Evolutionary conservation across 2,113 vertebrate genomes (phyloP), one percentile per base, ranked within the genome.

Genomic region (Pongo pygmaeus): DNA sequence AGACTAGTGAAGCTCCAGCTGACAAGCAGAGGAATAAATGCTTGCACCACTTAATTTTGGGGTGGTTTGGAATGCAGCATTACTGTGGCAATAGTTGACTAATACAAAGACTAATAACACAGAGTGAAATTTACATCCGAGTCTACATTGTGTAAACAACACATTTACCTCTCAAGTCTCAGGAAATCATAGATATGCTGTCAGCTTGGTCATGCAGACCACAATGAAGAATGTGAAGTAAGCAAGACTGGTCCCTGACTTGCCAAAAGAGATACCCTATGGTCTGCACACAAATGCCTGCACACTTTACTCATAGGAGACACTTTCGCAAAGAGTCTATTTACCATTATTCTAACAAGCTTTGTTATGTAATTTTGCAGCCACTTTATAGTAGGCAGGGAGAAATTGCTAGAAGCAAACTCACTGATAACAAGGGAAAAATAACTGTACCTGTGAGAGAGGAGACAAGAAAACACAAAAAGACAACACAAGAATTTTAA

Each of bases 381-480:
- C 43, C 90, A 91, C 25, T 89, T 94, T 61, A 38, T 14, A 79
- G 17, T 85, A 80, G 46, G 32, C n/a, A 93, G 13, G 46, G 43
- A 89, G 20, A 96, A 55, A 95, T 12, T 69, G 17, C 20, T 90
- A 67, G 27, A 97, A 81, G 38, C 74, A 90, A 96, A 70, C 43
- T 94, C 94, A 50, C 6, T 81, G 57, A 23, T 50, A 48, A 90
- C 32, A 80, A 79, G 67, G 38, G 27, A 80, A 77, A 95, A 61
- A 11, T 94, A 83, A 85, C 67, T 86, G 16, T 27, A 84, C 55
- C 30, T 18, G 32, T 50, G 20, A 93, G 89, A 20, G n/a, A 89
- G 5, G 46, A 92, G 30, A 67, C 38, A 96, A 13, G 86, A 95
- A 92, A 70, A 40, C 20, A 43, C 18, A 75, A 55, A 77, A 50